These are phyloP conservation scores for Catharus ustulatus DNA, from an alignment of 2,797 vertebrate species.

Conservation along the genomic window DNA sequence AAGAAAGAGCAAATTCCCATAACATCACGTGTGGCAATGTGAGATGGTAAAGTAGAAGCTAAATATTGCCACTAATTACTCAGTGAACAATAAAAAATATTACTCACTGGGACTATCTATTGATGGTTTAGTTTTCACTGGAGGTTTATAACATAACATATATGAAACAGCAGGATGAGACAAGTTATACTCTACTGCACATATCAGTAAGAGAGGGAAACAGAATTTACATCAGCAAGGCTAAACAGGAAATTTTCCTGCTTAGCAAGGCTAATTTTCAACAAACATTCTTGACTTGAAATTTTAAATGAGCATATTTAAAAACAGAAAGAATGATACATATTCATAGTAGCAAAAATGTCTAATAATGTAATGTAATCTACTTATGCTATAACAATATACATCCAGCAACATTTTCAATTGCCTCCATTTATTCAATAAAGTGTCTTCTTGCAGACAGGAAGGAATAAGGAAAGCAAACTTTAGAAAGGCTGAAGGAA, in stretches of 20 bases:
- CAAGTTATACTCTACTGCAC: neutral
- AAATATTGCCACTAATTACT: neutral
- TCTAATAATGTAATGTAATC: neutral
- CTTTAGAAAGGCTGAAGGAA: neutral
- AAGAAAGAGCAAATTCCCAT: neutral
- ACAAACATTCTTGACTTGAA: neutral
- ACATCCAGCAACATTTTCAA: neutral
- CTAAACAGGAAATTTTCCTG: neutral
- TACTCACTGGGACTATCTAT: neutral
- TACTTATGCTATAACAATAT: neutral
- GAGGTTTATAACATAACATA: neutral
- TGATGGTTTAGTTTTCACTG: neutral
- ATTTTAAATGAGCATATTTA: neutral
- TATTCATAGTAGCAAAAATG: neutral
- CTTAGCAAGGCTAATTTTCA: neutral
- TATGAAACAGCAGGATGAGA: neutral
- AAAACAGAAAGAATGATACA: neutral
- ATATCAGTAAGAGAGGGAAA: neutral
- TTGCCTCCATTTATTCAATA: neutral
- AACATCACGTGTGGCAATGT: rapidly evolving
- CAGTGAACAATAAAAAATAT: neutral
- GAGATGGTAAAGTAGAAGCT: neutral
- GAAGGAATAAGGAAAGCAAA: neutral
- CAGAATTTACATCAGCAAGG: neutral
- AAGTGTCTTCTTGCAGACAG: neutral